Percentiles rank a stretch among this genome's conserved stretches.
Evolutionary conservation across 1,140 invertebrate genomes (phyloP).

Genomic region (Ceratitis capitata): DNA sequence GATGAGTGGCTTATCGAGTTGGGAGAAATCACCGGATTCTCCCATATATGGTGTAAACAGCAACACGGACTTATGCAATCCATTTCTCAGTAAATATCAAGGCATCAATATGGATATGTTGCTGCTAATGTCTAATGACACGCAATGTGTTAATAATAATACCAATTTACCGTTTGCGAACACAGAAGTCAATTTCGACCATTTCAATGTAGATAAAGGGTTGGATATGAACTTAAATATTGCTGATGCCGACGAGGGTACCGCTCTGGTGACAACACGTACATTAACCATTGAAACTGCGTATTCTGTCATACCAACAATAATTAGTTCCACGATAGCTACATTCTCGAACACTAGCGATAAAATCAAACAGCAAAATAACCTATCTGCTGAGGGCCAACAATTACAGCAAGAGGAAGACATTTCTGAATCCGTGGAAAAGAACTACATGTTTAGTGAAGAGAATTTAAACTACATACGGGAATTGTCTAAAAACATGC

Average conservation of each 20-base stretch:
- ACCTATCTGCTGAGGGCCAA: not conserved
- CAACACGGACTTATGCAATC: constrained; percentile 18
- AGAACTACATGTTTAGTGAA: constrained; percentile 53
- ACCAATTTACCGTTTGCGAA: not conserved
- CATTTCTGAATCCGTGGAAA: not conserved
- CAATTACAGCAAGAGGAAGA: not conserved
- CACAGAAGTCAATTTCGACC: not conserved
- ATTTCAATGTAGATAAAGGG: not conserved
- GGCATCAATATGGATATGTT: not conserved
- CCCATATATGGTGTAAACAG: constrained; percentile 58
- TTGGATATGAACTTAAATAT: not conserved
- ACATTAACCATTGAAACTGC: constrained; percentile 40
- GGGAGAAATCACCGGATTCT: constrained; percentile 84
- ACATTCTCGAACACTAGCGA: constrained; percentile 44
- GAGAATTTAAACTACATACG: constrained; percentile 63
- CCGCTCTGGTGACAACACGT: not conserved
- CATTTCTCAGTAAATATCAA: constrained; percentile 45
- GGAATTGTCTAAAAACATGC: constrained; percentile 62
- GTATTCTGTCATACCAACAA: not conserved
- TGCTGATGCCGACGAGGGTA: not conserved
- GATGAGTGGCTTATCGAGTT: constrained; percentile 84
- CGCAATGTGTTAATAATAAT: not conserved
- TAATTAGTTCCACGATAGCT: not conserved
- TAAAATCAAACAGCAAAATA: not conserved
- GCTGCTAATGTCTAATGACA: not conserved